Base-by-base conservation (phyloP, 2,888 invertebrate genomes). In the Shargacucullia verbasci region DNA sequence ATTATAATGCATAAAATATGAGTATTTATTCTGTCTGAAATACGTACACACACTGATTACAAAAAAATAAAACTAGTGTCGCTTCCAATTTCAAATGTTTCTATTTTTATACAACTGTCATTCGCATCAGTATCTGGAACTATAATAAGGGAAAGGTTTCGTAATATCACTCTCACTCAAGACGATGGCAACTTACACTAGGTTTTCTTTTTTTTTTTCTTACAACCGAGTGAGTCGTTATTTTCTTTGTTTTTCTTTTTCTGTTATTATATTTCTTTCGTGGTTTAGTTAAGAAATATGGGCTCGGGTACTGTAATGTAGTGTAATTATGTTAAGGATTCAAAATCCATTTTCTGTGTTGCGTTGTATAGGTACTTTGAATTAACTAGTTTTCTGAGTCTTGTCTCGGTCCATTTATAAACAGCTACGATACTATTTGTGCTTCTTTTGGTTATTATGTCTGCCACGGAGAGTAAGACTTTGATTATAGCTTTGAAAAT, bases 291-390 rank as follows among this genome's bases (percentile, higher is more conserved):
- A 37, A 50, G 65, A 70, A 54, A 47, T 70, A 68, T 41, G 54
- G 54, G 49, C 39, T 55, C 11, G 20, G 50, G 37, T 8, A 38
- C 33, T 11, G 47, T 64, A 58, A 54, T 68, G 20, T 58, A 52
- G 50, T 64, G 70, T 70, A 70, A 67, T 63, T 70, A 53, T 58
- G 49, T 63, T 54, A 50, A 46, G 44, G 46, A 69, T 68, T 70
- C 58, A 38, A 70, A 67, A 54, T 50, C 44, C 49, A 69, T 69
- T 63, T 47, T 41, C 53, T 44, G 34, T 14, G 35, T 31, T 52
- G 13, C 33, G 25, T 34, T 56, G 53, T 20, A 2, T 31, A 45
- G n/a, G n/a, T 12, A 6, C 31, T 43, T 35, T 46, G 9, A 35
- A 38, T 33, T 13, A 43, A 20, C 8, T 27, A 9, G 6, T 49